A percentile compares a stretch with the other conserved stretches of the same genome.
phyloP scores from a whole-genome alignment of 2,797 vertebrate genomes.

The Scolopax bukidnonensis region DNA sequence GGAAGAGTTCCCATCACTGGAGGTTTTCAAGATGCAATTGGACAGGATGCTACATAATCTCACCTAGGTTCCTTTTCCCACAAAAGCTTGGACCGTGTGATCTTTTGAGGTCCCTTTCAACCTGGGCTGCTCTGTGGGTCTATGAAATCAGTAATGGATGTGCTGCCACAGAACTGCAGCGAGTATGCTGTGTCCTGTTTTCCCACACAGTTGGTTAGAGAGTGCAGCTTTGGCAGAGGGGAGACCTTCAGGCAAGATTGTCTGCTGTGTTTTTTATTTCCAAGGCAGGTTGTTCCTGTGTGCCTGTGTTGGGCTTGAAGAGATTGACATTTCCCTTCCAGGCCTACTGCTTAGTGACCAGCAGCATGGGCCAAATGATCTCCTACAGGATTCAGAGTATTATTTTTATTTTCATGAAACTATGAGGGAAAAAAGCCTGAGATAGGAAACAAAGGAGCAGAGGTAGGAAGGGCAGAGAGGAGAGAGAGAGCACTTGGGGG shows the following conservation, averaged over 20 bases:
- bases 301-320: neutral
- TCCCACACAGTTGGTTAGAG: neutral
- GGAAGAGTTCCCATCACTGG: neutral
- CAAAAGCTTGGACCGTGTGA: neutral
- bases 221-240: neutral
- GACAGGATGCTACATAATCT: neutral
- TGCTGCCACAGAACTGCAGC: neutral
- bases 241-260: neutral
- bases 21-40: neutral
- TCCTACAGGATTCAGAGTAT: neutral
- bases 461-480: neutral
- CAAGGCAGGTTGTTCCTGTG: neutral
- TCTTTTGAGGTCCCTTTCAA: neutral
- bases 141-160: neutral
- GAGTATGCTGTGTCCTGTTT: neutral
- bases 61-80: neutral
- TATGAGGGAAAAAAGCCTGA: accelerated
- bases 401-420: neutral
- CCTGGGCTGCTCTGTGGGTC: neutral
- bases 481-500: neutral
- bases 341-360: neutral
- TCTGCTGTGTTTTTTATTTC: neutral
- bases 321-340: neutral
- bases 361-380: neutral
- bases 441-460: neutral